Percentiles rank a stretch among this genome's conserved stretches.
These are phyloP conservation scores for Macrobrachium rosenbergii DNA, from an alignment of 1,140 invertebrate genomes.

Conservation along the genomic window DNA sequence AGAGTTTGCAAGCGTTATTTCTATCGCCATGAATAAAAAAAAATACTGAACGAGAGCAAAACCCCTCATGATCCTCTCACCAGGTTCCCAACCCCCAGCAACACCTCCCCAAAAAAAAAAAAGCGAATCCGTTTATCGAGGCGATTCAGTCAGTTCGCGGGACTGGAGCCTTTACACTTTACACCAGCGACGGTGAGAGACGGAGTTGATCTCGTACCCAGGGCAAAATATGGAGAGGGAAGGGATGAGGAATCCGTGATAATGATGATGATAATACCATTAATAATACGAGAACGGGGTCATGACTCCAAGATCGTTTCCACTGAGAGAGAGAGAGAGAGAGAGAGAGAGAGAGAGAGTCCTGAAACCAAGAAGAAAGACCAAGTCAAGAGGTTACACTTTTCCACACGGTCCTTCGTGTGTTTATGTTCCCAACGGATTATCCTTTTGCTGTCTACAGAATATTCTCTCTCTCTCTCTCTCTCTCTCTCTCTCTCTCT, in stretches of 20 bases:
- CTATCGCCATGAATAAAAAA: too few species aligned
- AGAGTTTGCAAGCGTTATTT: too few species aligned
- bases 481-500: slow-evolving; percentile 24
- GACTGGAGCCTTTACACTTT: background rate
- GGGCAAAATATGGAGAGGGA: background rate
- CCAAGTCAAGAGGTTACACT: background rate
- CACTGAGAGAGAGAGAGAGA: slow-evolving; percentile 41
- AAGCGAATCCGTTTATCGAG: too few species aligned
- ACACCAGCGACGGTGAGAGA: background rate
- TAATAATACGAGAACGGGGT: background rate
- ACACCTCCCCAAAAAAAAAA: background rate
- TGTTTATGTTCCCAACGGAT: background rate
- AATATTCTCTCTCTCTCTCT: slow-evolving; percentile 3
- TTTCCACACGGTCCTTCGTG: background rate
- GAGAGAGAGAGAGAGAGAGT: slow-evolving; percentile 15
- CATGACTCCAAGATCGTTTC: too few species aligned
- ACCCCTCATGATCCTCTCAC: background rate
- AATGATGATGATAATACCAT: background rate
- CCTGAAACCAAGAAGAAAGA: background rate
- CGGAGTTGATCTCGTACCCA: too few species aligned
- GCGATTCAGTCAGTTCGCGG: too few species aligned
- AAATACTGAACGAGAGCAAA: too few species aligned
- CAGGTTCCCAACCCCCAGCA: background rate
- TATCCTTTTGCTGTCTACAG: background rate
- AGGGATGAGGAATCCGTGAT: background rate